Base-by-base conservation (phyloP, 2,113 vertebrate genomes). In the Peromyscus leucopus region DNA sequence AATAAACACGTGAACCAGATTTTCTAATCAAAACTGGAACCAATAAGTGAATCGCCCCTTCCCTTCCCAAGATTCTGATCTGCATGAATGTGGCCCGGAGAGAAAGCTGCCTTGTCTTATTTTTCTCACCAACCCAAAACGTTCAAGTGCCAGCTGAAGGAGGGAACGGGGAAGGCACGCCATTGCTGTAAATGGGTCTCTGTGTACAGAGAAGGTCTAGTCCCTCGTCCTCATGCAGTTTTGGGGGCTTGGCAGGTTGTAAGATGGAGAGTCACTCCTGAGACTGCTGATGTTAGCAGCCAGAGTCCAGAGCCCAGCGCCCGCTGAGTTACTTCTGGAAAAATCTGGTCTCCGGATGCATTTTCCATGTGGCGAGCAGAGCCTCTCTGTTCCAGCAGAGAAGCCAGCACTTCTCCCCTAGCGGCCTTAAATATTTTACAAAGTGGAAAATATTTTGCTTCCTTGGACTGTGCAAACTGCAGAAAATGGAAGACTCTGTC, bases 401-500 rank as follows among this genome's bases (percentile, higher is more conserved):
- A 92, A 93, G 98, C 98, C 98, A 98, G 97, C 96, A 96, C 82
- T 39, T 97, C 97, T 98, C 98, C 98, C 98, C 94, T 94, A 97
- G 98, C 71, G 96, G 97, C 96, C 98, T 98, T 89, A 97, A 97
- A 98, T 97, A 90, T 95, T 98, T 98, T 98, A 98, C 97, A 98
- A 98, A 97, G 98, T 98, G 98, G 98, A 98, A 98, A 98, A 75
- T 98, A 98, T 98, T 98, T 98, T 94, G 78, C 97, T 98, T 97
- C 98, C 97, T 97, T 97, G 96, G 98, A 96, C 46, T 89, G 90
- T 76, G n/a, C 96, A 97, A 96, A 93, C 88, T 96, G 91, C 94
- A 93, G 92, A 96, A 93, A 93, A 80, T 78, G 93, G 93, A 96
- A 98, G 98, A 90, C 63, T 83, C 94, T 91, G 93, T 92, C 11